Base-by-base conservation (phyloP, 2,113 vertebrate genomes). In the Anser brachyrhynchus region DNA sequence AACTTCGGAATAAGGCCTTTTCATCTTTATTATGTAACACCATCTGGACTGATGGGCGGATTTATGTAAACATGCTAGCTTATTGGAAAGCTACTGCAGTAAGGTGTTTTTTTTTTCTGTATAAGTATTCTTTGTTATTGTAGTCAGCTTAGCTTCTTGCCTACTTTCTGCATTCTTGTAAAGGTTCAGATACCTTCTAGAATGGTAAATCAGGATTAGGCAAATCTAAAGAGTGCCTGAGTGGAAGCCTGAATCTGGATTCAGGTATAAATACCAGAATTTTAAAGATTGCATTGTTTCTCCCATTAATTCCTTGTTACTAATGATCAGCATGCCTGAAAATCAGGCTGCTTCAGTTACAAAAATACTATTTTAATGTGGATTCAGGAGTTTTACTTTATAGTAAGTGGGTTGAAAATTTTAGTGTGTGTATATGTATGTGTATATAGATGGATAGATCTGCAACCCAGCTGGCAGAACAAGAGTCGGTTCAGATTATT, bases 41-140 rank as follows among this genome's bases (percentile, higher is more conserved):
- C 31, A 0, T 84, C 46, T 84, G 57, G 35, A 67, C 0, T 39
- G 84, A 72, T 65, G 46, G 46, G 26, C 29, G 81, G 16, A 74
- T 67, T 39, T 78, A 14, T 75, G 66, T 67, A 69, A 95, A 72
- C 29, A 11, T 20, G 28, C 51, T 79, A 72, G 16, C 35, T 79
- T 79, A 22, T 33, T 84, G 61, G 69, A 81, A 74, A 81, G 41
- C 46, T 77, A 18, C 41, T 62, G 62, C 69, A 64, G 52, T 44
- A 8, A 7, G 7, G 8, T 1, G 0, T 5, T 26, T 49, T 20
- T 49, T 49, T 21, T 21, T 21, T 4, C 23, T 61, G 5, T 5
- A 1, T 58, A 77, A 84, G 41, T 74, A 25, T 13, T 5, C 14
- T 58, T 58, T 85, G 35, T 9, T 75, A 9, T 10, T 70, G 11